Base-by-base conservation (phyloP, 1,140 invertebrate genomes). In the Helicorthomorpha holstii region DNA sequence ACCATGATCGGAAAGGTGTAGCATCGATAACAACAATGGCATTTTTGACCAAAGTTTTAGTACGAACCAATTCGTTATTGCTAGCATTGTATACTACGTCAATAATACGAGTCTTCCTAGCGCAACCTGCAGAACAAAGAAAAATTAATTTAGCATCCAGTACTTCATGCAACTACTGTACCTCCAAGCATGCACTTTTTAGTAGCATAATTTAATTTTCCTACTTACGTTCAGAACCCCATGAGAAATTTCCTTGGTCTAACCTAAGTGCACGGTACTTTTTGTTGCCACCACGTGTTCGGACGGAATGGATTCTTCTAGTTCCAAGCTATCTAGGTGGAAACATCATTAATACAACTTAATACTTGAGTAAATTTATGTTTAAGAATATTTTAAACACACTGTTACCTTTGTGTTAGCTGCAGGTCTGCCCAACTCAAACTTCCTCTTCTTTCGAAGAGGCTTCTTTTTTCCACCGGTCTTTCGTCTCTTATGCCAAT, bases 31-130 rank as follows among this genome's bases (percentile, higher is more conserved):
- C 81, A 55, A 99, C 85, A 69, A 99, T 96, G 51, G 85, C 85
- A 70, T 96, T 96, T 70, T 99, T 98, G 45, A 98, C 94, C 59
- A 99, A 74, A 25, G 96, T 99, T 70, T 99, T 99, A 54, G 95
- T 99, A 72, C 96, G 79, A 27, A 99, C 94, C 75, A 98, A 78
- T 70, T 98, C 94, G 67, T 94, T 94, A 76, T 97, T 98, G 54
- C 89, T 94, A 19, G 96, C 92, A 74, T 99, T 98, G 77, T 99
- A 99, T 14, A 99, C 89, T 46, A 98, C 93, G 74, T 99, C 96
- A 65, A 98, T 94, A 62, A 99, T 88, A 80, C 95, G 85, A 27
- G 94, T 93, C 71, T 94, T 98, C 45, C 90, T 79, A 16, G 95
- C 83, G 56, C 80, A 72, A 57, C 75, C 79, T 82, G 54, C 46